Evolutionary conservation across 1,140 invertebrate species (phyloP).

Genomic region (Ceratoteleas bidentatus): DNA sequence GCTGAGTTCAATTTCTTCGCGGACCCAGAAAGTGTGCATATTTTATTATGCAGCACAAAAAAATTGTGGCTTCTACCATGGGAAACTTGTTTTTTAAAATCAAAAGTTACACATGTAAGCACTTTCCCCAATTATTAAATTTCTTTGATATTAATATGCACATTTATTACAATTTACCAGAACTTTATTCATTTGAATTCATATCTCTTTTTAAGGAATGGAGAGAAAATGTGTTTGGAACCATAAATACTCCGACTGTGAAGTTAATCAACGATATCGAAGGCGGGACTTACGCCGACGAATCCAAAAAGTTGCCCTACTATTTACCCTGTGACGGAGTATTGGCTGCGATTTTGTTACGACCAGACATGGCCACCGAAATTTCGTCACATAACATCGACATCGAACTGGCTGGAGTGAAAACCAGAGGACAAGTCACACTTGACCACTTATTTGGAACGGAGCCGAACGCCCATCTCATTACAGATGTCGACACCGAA

Average conservation of each 20-base stretch:
- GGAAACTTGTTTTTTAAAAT: slow-evolving; percentile 82
- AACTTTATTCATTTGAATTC: slow-evolving; percentile 5
- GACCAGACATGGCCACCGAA: slow-evolving; percentile 72
- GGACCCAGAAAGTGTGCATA: slow-evolving; percentile 90
- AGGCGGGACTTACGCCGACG: too few species aligned
- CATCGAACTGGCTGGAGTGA: slow-evolving; percentile 82
- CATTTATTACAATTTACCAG: background rate
- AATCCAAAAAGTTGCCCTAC: too few species aligned
- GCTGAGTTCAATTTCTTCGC: slow-evolving; percentile 91
- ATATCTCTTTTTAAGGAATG: slow-evolving; percentile 80
- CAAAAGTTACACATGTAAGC: slow-evolving; percentile 81
- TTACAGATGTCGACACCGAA: slow-evolving; percentile 81
- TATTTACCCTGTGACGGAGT: too few species aligned
- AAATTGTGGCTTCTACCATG: slow-evolving; percentile 85
- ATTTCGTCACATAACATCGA: slow-evolving; percentile 78
- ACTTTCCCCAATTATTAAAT: too few species aligned
- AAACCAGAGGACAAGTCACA: slow-evolving; percentile 84
- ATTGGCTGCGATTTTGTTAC: slow-evolving; percentile 81
- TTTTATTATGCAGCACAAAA: slow-evolving; percentile 84
- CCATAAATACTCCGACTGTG: too few species aligned
- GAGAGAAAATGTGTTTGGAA: too few species aligned
- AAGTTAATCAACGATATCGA: too few species aligned
- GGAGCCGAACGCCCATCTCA: slow-evolving; percentile 81
- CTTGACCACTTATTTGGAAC: slow-evolving; percentile 82
- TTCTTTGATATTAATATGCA: too few species aligned